Conservation (phyloP, 2,113 vertebrate species). For the Actenoides hombroni region DNA sequence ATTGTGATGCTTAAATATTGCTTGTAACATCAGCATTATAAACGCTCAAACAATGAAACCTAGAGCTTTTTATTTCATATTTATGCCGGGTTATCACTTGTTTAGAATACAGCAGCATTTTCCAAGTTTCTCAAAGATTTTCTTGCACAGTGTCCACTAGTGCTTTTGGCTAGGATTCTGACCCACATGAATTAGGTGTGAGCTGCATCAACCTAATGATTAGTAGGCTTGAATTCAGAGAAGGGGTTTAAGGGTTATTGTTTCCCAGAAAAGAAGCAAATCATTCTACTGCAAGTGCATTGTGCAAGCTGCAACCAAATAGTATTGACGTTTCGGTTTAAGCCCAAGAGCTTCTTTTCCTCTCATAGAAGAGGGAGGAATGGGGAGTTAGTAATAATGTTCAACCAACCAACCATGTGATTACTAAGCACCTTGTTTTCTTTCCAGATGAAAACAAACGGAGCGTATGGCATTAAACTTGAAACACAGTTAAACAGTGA, state of each 20-base stretch:
- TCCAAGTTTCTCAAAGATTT: neutral
- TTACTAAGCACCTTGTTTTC: slow-evolving; percentile 46
- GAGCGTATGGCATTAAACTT: slow-evolving; percentile 71
- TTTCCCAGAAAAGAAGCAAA: neutral
- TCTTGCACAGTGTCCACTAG: neutral
- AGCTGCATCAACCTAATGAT: neutral
- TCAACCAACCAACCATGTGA: neutral
- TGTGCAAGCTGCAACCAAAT: neutral
- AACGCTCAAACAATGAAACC: neutral
- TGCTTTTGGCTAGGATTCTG: neutral
- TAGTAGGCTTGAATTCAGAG: neutral
- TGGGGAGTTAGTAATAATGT: neutral
- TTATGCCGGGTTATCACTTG: neutral
- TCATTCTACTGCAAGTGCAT: neutral
- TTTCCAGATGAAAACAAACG: slow-evolving; percentile 75
- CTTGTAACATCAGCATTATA: slow-evolving; percentile 3
- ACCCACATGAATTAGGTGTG: neutral
- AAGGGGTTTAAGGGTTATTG: neutral
- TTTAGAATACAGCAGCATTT: neutral
- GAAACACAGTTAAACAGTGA: slow-evolving; percentile 82
- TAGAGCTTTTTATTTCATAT: neutral
- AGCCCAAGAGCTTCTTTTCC: neutral
- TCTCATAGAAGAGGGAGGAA: neutral
- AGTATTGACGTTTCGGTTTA: neutral
- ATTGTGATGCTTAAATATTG: slow-evolving; percentile 33